Evolutionary conservation across 2,888 invertebrate genomes (phyloP).

Genomic region (Lissonota sp.): DNA sequence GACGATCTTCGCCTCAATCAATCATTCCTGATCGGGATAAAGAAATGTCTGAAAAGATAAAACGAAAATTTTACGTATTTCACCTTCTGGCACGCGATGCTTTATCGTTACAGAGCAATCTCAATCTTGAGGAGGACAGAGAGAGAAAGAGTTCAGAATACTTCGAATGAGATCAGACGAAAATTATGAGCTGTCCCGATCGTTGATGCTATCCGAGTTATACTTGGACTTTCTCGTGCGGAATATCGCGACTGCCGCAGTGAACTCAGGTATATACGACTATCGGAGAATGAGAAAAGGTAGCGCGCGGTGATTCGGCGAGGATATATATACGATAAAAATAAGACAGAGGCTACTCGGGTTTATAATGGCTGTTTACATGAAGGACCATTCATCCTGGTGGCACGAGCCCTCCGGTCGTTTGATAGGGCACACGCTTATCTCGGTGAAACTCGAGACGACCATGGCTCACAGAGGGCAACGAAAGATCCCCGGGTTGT

Average conservation of each 20-base stretch:
- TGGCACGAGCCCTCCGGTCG: slow-evolving; percentile 42
- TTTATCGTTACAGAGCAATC: no score
- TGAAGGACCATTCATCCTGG: slow-evolving; percentile 68
- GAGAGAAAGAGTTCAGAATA: neutral
- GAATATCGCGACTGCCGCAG: slow-evolving; percentile 7
- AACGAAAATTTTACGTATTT: no score
- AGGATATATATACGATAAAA: slow-evolving; percentile 5
- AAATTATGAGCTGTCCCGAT: slow-evolving; percentile 44
- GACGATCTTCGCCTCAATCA: no score
- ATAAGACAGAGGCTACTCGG: slow-evolving; percentile 27
- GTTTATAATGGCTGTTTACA: slow-evolving; percentile 61
- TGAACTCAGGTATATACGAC: slow-evolving; percentile 27
- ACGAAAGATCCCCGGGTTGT: neutral
- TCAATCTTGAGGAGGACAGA: no score
- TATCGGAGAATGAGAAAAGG: slow-evolving; percentile 52
- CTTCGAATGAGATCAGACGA: neutral
- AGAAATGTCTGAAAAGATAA: no score
- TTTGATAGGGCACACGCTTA: slow-evolving; percentile 54
- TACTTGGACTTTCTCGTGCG: slow-evolving; percentile 9
- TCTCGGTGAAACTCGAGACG: slow-evolving; percentile 60
- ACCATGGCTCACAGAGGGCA: slow-evolving; percentile 30
- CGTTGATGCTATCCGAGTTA: slow-evolving; percentile 26
- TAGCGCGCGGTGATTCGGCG: slow-evolving; percentile 19
- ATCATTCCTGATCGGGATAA: no score
- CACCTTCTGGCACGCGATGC: no score